Conservation (phyloP, 2,113 vertebrate species). For the Pelecanus crispus region DNA sequence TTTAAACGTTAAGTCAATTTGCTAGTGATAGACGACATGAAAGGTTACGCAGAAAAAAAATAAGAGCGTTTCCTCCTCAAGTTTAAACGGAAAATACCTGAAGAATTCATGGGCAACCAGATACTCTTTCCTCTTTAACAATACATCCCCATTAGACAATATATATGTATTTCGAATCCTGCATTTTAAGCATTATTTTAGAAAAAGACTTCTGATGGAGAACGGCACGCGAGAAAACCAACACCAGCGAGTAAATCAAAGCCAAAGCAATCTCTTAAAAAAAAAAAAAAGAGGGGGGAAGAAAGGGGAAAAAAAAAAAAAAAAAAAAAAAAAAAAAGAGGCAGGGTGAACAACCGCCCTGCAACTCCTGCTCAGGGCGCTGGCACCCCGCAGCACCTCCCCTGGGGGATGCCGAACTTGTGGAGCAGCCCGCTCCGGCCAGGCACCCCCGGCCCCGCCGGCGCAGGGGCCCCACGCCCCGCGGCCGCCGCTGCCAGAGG, state of each 20-base stretch:
- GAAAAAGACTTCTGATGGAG: not conserved
- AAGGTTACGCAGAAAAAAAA: not conserved
- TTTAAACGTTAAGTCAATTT: not conserved
- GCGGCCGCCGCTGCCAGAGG: not conserved
- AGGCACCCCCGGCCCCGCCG: too few relatives aligned
- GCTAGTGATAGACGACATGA: not conserved
- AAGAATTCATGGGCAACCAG: not conserved
- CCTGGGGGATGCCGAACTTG: constrained; percentile 52
- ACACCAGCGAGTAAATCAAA: not conserved
- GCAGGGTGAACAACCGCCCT: not conserved
- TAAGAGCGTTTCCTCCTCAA: not conserved
- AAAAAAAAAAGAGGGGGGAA: not conserved
- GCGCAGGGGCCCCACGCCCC: not conserved
- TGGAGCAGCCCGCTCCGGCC: too few relatives aligned
- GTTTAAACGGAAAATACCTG: not conserved
- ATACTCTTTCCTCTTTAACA: not conserved
- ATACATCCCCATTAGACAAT: not conserved
- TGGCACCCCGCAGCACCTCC: constrained; percentile 18
- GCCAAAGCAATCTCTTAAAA: not conserved
- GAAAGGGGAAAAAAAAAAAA: not conserved
- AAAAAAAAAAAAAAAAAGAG: not conserved
- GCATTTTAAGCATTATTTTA: not conserved
- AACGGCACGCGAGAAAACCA: constrained; percentile 9
- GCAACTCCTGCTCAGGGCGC: not conserved
- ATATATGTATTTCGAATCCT: not conserved